These are phyloP conservation scores for Apoderus coryli DNA, from an alignment of 2,888 invertebrate species.

Conservation along the genomic window DNA sequence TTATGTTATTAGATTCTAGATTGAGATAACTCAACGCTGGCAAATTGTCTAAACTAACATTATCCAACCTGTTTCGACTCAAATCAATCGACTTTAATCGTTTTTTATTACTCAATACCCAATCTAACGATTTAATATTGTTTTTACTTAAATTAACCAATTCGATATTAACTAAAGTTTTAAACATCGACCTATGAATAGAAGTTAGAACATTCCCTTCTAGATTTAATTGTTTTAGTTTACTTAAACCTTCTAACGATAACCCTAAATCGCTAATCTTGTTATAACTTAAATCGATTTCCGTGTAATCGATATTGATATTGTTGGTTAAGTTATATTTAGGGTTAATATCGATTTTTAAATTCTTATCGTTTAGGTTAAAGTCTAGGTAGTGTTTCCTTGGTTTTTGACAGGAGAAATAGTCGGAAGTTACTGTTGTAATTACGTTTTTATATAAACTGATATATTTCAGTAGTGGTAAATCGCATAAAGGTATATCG, in stretches of 20 bases:
- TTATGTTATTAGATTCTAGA: constrained; percentile 21
- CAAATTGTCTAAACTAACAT: too few relatives aligned
- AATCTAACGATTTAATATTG: constrained; percentile 15
- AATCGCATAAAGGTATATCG: constrained; percentile 21
- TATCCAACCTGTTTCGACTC: constrained; percentile 18
- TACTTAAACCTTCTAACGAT: constrained; percentile 16
- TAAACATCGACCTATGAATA: constrained; percentile 16
- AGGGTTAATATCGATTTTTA: constrained; percentile 8
- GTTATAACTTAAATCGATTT: constrained; percentile 23
- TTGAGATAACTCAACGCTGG: constrained; percentile 20
- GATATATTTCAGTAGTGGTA: constrained; percentile 18
- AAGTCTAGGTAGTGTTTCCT: constrained; percentile 10
- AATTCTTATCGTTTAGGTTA: constrained; percentile 12
- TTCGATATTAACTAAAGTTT: constrained; percentile 16
- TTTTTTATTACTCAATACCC: constrained; percentile 16
- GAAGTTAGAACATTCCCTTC: constrained; percentile 17
- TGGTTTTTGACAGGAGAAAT: constrained; percentile 15
- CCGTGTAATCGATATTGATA: constrained; percentile 14
- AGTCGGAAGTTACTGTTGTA: constrained; percentile 10
- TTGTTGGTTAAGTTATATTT: constrained; percentile 6
- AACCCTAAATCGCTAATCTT: constrained; percentile 17
- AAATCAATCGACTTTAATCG: constrained; percentile 19
- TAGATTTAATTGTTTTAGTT: constrained; percentile 17
- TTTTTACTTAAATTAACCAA: constrained; percentile 17
- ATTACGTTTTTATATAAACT: constrained; percentile 18